Base-by-base conservation (phyloP, 2,113 vertebrate genomes). In the Pseudopodoces humilis region DNA sequence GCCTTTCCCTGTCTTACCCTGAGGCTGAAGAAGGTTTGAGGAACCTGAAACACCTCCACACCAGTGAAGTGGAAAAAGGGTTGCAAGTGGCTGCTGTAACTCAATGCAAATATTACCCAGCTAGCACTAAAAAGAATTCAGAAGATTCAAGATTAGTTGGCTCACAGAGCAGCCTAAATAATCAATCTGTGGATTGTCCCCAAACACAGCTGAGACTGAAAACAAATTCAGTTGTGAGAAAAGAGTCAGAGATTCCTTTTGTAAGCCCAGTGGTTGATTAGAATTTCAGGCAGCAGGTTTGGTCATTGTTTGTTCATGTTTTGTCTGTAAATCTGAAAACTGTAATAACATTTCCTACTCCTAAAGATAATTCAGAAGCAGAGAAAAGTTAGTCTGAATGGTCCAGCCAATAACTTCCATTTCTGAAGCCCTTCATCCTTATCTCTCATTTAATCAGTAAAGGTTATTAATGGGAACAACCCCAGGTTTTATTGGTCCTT, bases 271-370 rank as follows among this genome's bases (percentile, higher is more conserved):
- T 37, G 65, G 60, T 78, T 92, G 88, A 82, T 82, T n/a, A 84
- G 83, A 95, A 89, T 41, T 72, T 52, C 62, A 71, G 76, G 83
- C 56, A 84, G 35, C 1, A 0, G 27, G 35, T 88, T 82, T 25
- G 30, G 65, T 62, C 88, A 78, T 60, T 75, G 49, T 86, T 88
- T 86, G 53, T 31, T 86, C 79, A 20, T 47, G 35, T 70, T 94
- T 93, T 88, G 55, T 87, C 94, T 79, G 70, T 65, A 96, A 87
- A 95, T 69, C 58, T 91, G 85, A 93, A 94, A 85, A 74, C 46
- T 83, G 43, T 39, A 93, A 59, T 65, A 95, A 65, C 33, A 70
- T 92, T 80, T 78, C 52, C 44, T 59, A 49, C 35, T 86, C 33
- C 37, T 44, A 67, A 47, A 65, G 79, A 83, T 84, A 59, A 55